A percentile compares a stretch with the other conserved stretches of the same genome.
Evolutionary conservation across 2,888 invertebrate genomes (phyloP).

Genomic region (Nemotelus nigrinus): DNA sequence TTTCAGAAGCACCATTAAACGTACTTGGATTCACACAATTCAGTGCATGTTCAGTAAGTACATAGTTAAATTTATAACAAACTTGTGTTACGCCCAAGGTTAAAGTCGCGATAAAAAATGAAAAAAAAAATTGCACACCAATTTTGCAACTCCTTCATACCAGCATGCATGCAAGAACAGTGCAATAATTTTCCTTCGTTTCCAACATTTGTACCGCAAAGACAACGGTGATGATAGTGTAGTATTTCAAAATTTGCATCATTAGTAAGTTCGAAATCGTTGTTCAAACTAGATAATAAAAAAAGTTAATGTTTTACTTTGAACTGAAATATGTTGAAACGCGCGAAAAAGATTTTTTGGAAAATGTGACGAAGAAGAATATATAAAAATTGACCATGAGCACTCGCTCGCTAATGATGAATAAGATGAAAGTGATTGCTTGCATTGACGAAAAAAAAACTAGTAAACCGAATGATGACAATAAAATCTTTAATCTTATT

Average conservation of each 20-base stretch:
- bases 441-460: constrained; percentile 9
- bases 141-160: too few species aligned
- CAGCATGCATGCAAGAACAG: too few species aligned
- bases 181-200: too few species aligned
- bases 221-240: too few species aligned
- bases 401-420: background rate
- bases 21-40: too few species aligned
- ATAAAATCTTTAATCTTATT: background rate
- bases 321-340: background rate
- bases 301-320: background rate
- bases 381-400: background rate
- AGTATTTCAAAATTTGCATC: background rate
- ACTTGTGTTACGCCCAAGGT: too few species aligned
- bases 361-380: background rate
- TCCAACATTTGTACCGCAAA: too few species aligned
- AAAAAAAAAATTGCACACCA: too few species aligned
- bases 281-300: background rate
- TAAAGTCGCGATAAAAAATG: too few species aligned
- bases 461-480: background rate
- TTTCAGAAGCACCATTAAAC: too few species aligned
- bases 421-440: background rate
- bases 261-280: constrained; percentile 22
- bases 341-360: background rate
- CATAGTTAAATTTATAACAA: too few species aligned
- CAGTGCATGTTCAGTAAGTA: too few species aligned